Evolutionary conservation across 1,140 invertebrate species (phyloP).

Genomic region (Periplaneta americana): DNA sequence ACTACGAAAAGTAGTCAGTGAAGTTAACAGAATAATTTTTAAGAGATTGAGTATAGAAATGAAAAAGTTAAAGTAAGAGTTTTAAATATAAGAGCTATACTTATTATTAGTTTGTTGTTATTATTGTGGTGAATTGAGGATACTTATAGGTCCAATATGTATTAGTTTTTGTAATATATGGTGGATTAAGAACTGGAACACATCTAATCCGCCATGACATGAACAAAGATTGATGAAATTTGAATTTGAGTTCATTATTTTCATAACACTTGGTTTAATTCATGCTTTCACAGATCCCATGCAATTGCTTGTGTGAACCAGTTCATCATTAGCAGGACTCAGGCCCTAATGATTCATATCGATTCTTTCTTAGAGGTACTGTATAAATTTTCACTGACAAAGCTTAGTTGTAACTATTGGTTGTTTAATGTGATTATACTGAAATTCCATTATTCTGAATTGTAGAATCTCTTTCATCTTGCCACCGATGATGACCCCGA

Average conservation of each 20-base stretch:
- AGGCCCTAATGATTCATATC: constrained; percentile 90
- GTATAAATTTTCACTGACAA: not conserved
- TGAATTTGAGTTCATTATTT: not conserved
- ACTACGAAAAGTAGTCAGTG: too few relatives aligned
- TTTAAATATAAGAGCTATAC: too few relatives aligned
- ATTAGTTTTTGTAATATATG: not conserved
- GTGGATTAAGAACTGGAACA: too few relatives aligned
- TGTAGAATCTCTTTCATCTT: constrained; percentile 69
- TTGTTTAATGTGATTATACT: not conserved
- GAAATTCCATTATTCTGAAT: constrained; percentile 16
- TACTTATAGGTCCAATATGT: too few relatives aligned
- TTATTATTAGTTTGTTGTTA: too few relatives aligned
- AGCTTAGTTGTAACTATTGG: not conserved
- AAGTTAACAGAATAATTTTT: too few relatives aligned
- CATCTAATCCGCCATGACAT: too few relatives aligned
- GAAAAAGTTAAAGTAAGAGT: too few relatives aligned
- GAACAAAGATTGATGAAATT: too few relatives aligned
- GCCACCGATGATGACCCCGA: constrained; percentile 80
- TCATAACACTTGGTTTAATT: not conserved
- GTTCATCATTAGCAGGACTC: constrained; percentile 89
- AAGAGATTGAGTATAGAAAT: too few relatives aligned
- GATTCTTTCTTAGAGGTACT: constrained; percentile 86
- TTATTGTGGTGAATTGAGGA: too few relatives aligned
- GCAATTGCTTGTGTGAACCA: constrained; percentile 98
- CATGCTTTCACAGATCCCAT: constrained; percentile 67